Evolutionary conservation across 1,140 invertebrate genomes (phyloP).

Genomic region (Drosophila funebris): DNA sequence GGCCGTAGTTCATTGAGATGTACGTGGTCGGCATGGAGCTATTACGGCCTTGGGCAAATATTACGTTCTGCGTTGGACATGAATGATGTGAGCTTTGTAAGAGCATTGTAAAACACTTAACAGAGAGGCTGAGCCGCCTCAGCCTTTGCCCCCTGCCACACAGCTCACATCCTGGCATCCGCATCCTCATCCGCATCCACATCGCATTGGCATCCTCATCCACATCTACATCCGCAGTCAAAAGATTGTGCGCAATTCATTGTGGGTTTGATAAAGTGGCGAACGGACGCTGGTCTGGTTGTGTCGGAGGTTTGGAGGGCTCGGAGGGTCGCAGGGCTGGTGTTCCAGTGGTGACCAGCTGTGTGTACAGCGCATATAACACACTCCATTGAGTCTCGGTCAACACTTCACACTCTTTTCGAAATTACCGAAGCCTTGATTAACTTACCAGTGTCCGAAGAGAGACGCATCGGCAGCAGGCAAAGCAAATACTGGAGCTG

Average conservation of each 20-base stretch:
- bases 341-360: constrained; percentile 27
- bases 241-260: constrained; percentile 53
- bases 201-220: background rate
- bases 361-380: constrained; percentile 61
- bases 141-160: background rate
- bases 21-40: constrained; percentile 29
- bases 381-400: constrained; percentile 74
- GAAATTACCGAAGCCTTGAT: constrained; percentile 77
- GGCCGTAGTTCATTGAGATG: constrained; percentile 30
- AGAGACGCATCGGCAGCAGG: background rate
- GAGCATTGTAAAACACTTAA: constrained; percentile 80
- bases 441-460: constrained; percentile 52
- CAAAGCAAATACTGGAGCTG: background rate
- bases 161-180: background rate
- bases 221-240: background rate
- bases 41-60: constrained; percentile 71
- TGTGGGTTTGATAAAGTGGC: constrained; percentile 49
- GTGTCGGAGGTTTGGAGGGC: background rate
- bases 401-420: constrained; percentile 75
- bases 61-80: constrained; percentile 74
- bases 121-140: constrained; percentile 14
- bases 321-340: background rate
- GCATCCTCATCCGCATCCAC: background rate
- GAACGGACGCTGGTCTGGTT: background rate
- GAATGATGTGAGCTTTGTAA: constrained; percentile 77